Conservation (phyloP, 2,797 vertebrate genomes). For the Pogonophryne albipinna region DNA sequence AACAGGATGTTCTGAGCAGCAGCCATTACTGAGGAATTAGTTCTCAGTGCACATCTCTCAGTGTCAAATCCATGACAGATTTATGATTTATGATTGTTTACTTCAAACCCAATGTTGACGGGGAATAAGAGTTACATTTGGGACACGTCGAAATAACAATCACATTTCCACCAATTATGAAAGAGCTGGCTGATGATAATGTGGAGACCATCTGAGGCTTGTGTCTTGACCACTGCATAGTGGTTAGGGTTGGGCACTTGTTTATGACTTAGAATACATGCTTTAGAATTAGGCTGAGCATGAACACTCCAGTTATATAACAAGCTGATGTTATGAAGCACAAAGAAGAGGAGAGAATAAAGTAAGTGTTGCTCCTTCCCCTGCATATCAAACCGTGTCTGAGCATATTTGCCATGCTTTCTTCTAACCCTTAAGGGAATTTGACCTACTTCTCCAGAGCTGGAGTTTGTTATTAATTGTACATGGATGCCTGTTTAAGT, state of each 20-base stretch:
- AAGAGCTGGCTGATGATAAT: background rate
- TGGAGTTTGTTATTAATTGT: constrained; percentile 28
- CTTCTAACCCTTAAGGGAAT: background rate
- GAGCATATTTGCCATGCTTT: background rate
- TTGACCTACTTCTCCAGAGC: constrained; percentile 35
- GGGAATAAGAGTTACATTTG: constrained; percentile 1
- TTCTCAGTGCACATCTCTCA: background rate
- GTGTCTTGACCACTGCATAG: background rate
- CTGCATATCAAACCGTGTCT: background rate
- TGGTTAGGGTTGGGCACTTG: background rate
- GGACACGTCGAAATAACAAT: background rate
- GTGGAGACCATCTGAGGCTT: background rate
- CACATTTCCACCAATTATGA: background rate
- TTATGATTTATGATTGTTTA: background rate
- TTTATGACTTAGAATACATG: background rate
- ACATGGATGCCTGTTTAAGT: background rate
- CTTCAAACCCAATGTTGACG: background rate
- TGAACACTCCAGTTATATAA: background rate
- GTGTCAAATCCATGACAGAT: background rate
- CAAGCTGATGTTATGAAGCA: background rate
- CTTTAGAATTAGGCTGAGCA: background rate
- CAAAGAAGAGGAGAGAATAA: background rate
- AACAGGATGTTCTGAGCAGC: too few relatives aligned
- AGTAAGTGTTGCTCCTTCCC: background rate
- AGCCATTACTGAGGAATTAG: too few relatives aligned